These are phyloP conservation scores for Anniella stebbinsi DNA, from an alignment of 2,797 vertebrate species.

Conservation along the genomic window DNA sequence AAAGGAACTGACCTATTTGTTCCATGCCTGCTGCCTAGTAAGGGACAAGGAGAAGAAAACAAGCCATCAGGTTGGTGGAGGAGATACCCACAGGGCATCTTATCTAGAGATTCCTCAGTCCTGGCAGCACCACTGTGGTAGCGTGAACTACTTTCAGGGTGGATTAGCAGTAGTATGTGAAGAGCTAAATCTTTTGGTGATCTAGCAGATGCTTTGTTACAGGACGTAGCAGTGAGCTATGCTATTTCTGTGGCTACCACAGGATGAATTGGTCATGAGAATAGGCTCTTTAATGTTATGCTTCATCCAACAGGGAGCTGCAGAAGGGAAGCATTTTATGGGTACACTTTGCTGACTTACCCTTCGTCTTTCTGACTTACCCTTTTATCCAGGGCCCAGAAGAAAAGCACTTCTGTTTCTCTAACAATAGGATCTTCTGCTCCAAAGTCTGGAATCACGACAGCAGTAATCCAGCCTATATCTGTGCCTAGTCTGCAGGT, in stretches of 20 bases:
- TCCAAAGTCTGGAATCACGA: constrained; percentile 88
- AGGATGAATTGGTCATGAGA: background rate
- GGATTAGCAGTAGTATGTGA: background rate
- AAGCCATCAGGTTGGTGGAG: background rate
- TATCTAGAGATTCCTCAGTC: too few relatives aligned
- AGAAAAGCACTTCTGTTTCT: constrained; percentile 95
- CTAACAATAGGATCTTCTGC: constrained; percentile 93
- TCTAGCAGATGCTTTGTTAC: background rate
- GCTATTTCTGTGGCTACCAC: background rate
- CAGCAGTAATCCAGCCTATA: constrained; percentile 91
- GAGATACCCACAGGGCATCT: too few relatives aligned
- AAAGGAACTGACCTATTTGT: background rate
- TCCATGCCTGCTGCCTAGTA: too few relatives aligned
- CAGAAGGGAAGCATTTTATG: background rate
- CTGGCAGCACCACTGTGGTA: too few relatives aligned
- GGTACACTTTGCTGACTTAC: background rate
- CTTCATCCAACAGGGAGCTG: background rate
- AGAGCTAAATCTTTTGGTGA: background rate
- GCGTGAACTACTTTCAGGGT: too few relatives aligned
- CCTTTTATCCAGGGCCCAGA: constrained; percentile 85
- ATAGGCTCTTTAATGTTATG: background rate
- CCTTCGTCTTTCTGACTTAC: background rate
- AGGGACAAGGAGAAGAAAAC: background rate
- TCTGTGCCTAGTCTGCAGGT: constrained; percentile 90
- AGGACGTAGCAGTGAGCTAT: background rate